Conservation (phyloP, 1,140 invertebrate species). For the Cyrtorhinus lividipennis region DNA sequence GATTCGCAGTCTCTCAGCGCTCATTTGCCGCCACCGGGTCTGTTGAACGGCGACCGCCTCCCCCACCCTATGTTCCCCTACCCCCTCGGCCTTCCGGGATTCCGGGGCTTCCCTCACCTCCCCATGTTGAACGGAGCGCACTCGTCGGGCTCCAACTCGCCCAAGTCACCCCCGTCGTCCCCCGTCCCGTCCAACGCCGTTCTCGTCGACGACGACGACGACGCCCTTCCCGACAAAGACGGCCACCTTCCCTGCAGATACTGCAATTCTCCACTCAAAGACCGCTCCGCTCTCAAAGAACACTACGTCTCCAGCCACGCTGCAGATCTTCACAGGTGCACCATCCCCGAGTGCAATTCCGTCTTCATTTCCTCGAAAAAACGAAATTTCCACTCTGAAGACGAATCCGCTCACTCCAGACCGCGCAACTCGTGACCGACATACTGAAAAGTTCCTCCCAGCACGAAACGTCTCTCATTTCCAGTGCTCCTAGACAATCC, state of each 20-base stretch:
- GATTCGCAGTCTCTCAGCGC: slow-evolving; percentile 42
- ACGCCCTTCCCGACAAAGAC: slow-evolving; percentile 40
- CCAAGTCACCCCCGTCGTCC: slow-evolving; percentile 25
- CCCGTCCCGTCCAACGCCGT: slow-evolving; percentile 24
- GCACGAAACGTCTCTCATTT: slow-evolving; percentile 24
- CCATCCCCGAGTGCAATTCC: slow-evolving; percentile 62
- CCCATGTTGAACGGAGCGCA: slow-evolving; percentile 20
- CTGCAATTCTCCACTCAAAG: slow-evolving; percentile 44
- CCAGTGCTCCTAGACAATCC: slow-evolving; percentile 5
- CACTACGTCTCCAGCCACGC: slow-evolving; percentile 52
- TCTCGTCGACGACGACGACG: slow-evolving; percentile 35
- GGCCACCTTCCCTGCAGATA: slow-evolving; percentile 47
- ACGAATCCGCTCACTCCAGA: slow-evolving; percentile 36
- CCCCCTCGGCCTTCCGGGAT: slow-evolving; percentile 34
- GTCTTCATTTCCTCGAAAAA: slow-evolving; percentile 62
- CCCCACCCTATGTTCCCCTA: slow-evolving; percentile 34
- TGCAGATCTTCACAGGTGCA: slow-evolving; percentile 62
- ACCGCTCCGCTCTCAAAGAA: slow-evolving; percentile 42
- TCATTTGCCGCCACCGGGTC: slow-evolving; percentile 29
- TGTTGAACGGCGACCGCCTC: slow-evolving; percentile 33
- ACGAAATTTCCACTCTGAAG: slow-evolving; percentile 52
- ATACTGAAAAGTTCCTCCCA: slow-evolving; percentile 19
- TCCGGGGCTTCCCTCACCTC: slow-evolving; percentile 33
- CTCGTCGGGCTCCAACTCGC: slow-evolving; percentile 26
- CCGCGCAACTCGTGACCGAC: slow-evolving; percentile 32